phyloP scores from a whole-genome alignment of 2,888 invertebrate species.

The Sipunculus nudus region DNA sequence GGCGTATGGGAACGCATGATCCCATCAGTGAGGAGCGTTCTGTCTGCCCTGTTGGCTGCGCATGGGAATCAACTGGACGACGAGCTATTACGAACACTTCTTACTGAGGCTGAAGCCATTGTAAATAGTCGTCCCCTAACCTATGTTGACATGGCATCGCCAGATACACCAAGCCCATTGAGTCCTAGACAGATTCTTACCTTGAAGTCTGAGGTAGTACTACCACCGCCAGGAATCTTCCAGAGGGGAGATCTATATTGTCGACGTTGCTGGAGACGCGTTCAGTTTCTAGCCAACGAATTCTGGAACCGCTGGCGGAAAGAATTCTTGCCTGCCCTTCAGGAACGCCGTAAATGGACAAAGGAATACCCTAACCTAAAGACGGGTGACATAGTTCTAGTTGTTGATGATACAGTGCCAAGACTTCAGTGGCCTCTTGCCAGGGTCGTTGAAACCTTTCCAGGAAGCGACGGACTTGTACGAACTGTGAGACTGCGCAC shows the following conservation, averaged over 20 bases:
- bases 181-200: slow-evolving; percentile 20
- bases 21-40: slow-evolving; percentile 34
- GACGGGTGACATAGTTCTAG: slow-evolving; percentile 16
- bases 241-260: slow-evolving; percentile 6
- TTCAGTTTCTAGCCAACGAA: slow-evolving; percentile 19
- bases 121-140: slow-evolving; percentile 36
- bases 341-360: slow-evolving; percentile 18
- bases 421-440: slow-evolving; percentile 12
- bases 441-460: slow-evolving; percentile 12
- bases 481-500: slow-evolving; percentile 19
- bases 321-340: slow-evolving; percentile 14
- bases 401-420: slow-evolving; percentile 1
- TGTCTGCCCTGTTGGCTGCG: slow-evolving; percentile 23
- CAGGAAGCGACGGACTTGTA: slow-evolving; percentile 13
- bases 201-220: slow-evolving; percentile 6
- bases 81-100: slow-evolving; percentile 28
- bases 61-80: slow-evolving; percentile 22
- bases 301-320: slow-evolving; percentile 23
- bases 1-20: slow-evolving; percentile 48
- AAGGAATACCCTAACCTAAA: background rate
- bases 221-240: slow-evolving; percentile 12
- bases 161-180: slow-evolving; percentile 9
- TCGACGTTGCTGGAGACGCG: slow-evolving; percentile 14
- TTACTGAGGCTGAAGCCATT: slow-evolving; percentile 33
- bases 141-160: slow-evolving; percentile 16